Evolutionary conservation across 1,140 invertebrate genomes (phyloP).

Genomic region (Pseudachorutes palmiensis): DNA sequence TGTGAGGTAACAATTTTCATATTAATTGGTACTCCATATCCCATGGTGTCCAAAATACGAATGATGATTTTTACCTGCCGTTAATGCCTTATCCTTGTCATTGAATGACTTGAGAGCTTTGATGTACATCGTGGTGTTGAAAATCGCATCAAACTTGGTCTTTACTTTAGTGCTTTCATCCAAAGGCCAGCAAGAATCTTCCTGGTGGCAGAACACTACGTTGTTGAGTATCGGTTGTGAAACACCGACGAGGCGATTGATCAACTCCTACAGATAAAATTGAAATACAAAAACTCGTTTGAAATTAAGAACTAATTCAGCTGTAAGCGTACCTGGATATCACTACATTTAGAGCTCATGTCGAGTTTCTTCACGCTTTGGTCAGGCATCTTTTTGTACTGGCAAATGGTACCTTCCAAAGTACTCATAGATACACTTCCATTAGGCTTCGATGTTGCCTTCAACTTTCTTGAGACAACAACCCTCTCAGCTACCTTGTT

Average conservation of each 20-base stretch:
- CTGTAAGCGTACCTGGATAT: slow-evolving; percentile 62
- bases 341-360: slow-evolving; percentile 58
- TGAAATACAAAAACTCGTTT: too few relatives aligned
- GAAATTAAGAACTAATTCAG: too few relatives aligned
- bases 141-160: slow-evolving; percentile 95
- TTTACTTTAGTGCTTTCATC: slow-evolving; percentile 90
- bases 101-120: slow-evolving; percentile 77
- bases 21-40: neutral
- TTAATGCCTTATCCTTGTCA: slow-evolving; percentile 60
- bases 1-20: neutral
- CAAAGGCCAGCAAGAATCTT: slow-evolving; percentile 93
- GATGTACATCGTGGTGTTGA: slow-evolving; percentile 86
- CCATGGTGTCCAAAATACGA: neutral
- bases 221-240: slow-evolving; percentile 90
- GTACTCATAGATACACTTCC: slow-evolving; percentile 52
- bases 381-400: slow-evolving; percentile 38
- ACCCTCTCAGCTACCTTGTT: too few relatives aligned
- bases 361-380: slow-evolving; percentile 41
- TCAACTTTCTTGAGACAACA: too few relatives aligned
- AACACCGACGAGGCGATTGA: slow-evolving; percentile 65
- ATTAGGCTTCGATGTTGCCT: slow-evolving; percentile 50
- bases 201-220: slow-evolving; percentile 53
- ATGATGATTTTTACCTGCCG: slow-evolving; percentile 20
- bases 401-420: slow-evolving; percentile 58
- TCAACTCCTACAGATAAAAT: slow-evolving; percentile 47